Base-by-base conservation (phyloP, 1,140 invertebrate genomes). In the Batillaria attramentaria region DNA sequence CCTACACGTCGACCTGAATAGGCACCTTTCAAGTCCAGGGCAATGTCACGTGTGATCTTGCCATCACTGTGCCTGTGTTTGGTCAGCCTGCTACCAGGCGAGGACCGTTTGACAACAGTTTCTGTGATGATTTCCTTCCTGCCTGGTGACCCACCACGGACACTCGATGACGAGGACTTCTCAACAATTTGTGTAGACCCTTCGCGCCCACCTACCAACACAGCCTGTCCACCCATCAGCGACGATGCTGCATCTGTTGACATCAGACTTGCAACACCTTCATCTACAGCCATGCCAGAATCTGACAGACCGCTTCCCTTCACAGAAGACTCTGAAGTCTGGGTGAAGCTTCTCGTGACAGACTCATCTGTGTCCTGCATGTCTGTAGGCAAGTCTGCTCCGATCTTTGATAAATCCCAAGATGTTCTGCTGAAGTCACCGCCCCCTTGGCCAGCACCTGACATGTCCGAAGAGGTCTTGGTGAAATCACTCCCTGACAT, bases 1-100 rank as follows among this genome's bases (percentile, higher is more conserved):
- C 80, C 80, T 13, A 76, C 73, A 41, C 77, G 43, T 6, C 57
- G 73, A 10, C 73, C 73, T 13, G 73, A 75, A 35, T 62, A 75
- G 18, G 39, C 57, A 16, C 73, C 73, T n/a, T 75, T 50, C 57
- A 42, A 33, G 10, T 41, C 73, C 54, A 60, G 3, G 4, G 18
- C 35, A 31, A 74, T 35, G 6, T 74, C 72, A 10, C 20, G 46
- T 3, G 72, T 57, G 10, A 57, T 4, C 13, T 57, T 54, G 1
- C 33, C 73, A 65, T 75, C 35, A 37, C 73, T 60, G 54, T 75
- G 57, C 39, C 73, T 60, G 54, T 57, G 39, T 35, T 65, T 39
- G 24, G 28, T 16, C 54, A 65, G 54, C 31, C 35, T 39, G 10
- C 73, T 42, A 13, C 46, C 50, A 16, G 37, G 1, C 13, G 73